Evolutionary conservation across 2,113 vertebrate species (phyloP).

Genomic region (Nematolebias whitei): DNA sequence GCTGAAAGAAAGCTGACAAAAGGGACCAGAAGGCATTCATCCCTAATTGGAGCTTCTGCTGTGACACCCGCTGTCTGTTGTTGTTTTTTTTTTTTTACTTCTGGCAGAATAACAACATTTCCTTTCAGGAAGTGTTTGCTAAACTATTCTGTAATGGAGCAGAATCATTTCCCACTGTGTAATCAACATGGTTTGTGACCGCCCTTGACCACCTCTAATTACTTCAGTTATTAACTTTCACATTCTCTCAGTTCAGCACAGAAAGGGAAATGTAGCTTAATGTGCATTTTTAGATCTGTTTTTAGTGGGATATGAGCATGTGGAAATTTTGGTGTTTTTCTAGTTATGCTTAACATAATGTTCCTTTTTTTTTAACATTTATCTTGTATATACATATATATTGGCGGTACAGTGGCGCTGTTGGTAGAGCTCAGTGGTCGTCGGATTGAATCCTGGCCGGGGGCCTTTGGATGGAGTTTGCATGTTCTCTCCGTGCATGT

Average conservation of each 20-base stretch:
- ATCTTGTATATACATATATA: too few species aligned
- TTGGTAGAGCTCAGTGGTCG: too few species aligned
- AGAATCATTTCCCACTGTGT: slow-evolving; percentile 27
- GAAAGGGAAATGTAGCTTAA: background rate
- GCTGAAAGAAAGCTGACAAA: slow-evolving; percentile 5
- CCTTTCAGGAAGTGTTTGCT: slow-evolving; percentile 27
- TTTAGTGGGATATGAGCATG: too few species aligned
- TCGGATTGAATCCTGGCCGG: too few species aligned
- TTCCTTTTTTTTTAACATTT: too few species aligned
- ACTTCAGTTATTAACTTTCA: slow-evolving; percentile 11
- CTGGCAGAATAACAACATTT: slow-evolving; percentile 13
- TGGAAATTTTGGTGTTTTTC: too few species aligned
- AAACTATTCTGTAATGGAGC: slow-evolving; percentile 28
- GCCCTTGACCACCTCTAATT: slow-evolving; percentile 16
- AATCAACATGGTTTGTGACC: slow-evolving; percentile 19
- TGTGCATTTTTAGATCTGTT: too few species aligned
- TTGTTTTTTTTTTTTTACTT: background rate
- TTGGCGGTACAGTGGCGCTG: too few species aligned
- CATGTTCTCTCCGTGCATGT: too few species aligned
- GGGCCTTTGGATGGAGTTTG: too few species aligned
- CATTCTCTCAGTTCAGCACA: background rate
- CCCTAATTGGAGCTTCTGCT: slow-evolving; percentile 21
- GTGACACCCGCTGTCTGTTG: slow-evolving; percentile 9
- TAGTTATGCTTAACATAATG: too few species aligned
- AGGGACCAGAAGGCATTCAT: slow-evolving; percentile 8